Base-by-base conservation (phyloP, 2,797 vertebrate species). In the Eospalax fontanierii region DNA sequence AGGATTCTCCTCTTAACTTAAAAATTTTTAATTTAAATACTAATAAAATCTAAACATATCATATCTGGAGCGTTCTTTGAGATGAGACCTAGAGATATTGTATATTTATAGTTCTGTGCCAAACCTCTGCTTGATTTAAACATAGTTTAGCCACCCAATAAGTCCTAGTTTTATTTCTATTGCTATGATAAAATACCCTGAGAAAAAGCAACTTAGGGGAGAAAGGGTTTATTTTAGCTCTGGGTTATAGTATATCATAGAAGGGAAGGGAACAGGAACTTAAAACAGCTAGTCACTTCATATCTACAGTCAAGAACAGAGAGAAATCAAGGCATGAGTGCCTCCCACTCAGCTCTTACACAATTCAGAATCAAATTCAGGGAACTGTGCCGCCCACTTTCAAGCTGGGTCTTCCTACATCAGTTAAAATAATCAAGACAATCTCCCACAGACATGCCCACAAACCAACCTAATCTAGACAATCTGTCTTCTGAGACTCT, bases 61-160 rank as follows among this genome's bases (percentile, higher is more conserved):
- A 97, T 97, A 98, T 98, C 97, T 97, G 93, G 92, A 95, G 95
- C 93, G 96, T 96, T 97, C 95, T 91, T 96, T 97, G 96, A 97
- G 96, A 96, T 97, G 96, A 97, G 96, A 96, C 74, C 89, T 93
- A 79, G 87, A 98, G 95, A 97, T 96, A 98, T 98, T 98, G 98
- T 98, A 98, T 95, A 98, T 98, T 97, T 98, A 97, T 30, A 96
- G 96, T 90, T 97, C 92, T 95, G 96, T 90, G 94, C 93, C 96
- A 96, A 98, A 98, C 96, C 88, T 91, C 97, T 97, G 92, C 96
- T 98, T 98, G 98, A 95, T 97, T 98, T 97, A 98, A 98, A 97
- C 96, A 89, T 97, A 97, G 94, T 97, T 57, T 12, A 86, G 22
- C 70, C 28, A 40, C 65, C 46, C 43, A 26, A 57, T 30, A 28